Conservation (phyloP, 2,888 invertebrate genomes). For the Metacarcinus magister region DNA sequence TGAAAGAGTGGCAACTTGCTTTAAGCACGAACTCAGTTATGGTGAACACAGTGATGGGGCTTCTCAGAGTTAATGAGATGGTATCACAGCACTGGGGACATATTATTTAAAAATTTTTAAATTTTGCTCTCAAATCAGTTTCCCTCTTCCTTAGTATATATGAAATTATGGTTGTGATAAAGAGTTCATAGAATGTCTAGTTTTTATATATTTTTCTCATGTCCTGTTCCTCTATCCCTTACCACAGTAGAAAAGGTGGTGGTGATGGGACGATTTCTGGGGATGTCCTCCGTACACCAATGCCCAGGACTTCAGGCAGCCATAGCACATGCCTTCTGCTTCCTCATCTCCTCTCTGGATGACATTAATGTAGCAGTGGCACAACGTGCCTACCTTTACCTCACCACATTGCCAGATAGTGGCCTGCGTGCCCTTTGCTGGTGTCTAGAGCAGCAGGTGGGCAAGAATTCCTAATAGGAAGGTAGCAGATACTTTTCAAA, state of each 20-base stretch:
- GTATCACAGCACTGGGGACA: background rate
- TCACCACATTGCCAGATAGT: conserved; percentile 96
- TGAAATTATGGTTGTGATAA: background rate
- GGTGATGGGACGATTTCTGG: conserved; percentile 95
- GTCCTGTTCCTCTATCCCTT: background rate
- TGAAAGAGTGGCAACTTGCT: too few species aligned
- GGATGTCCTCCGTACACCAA: conserved; percentile 92
- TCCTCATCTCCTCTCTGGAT: conserved; percentile 97
- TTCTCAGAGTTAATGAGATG: background rate
- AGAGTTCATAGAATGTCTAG: background rate
- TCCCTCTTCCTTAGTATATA: background rate
- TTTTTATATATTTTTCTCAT: background rate
- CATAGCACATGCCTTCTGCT: conserved; percentile 97
- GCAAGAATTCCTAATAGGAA: background rate
- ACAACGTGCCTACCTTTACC: conserved; percentile 94
- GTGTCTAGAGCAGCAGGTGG: conserved; percentile 82
- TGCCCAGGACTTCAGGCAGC: conserved; percentile 95
- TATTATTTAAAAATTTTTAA: background rate
- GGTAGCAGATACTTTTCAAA: background rate
- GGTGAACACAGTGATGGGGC: too few species aligned
- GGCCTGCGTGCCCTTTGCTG: conserved; percentile 89
- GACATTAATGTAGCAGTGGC: conserved; percentile 98
- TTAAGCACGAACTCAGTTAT: too few species aligned
- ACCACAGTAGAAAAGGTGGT: conserved; percentile 94
- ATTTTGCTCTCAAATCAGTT: background rate